Evolutionary conservation across 2,797 vertebrate species (phyloP).

Genomic region (Otolemur crassicaudatus): DNA sequence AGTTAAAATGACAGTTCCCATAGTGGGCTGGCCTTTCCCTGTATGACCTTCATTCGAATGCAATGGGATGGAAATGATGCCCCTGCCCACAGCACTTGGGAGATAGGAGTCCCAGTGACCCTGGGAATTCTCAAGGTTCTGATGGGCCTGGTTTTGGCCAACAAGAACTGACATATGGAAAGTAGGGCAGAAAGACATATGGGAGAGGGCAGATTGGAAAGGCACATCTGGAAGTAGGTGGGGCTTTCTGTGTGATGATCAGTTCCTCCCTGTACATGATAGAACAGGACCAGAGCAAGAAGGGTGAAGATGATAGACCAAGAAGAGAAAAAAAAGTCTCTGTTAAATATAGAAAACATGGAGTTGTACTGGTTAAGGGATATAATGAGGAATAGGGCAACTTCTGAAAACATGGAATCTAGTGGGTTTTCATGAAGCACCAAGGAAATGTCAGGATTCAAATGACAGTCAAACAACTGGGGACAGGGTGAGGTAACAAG

Average conservation of each 20-base stretch:
- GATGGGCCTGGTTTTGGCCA: not conserved
- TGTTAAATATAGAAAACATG: not conserved
- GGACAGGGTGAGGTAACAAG: slow-evolving; percentile 5
- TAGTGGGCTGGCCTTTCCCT: not conserved
- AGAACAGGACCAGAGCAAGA: not conserved
- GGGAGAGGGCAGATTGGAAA: not conserved
- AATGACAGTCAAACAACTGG: not conserved
- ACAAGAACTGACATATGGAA: slow-evolving; percentile 26
- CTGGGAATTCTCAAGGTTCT: not conserved
- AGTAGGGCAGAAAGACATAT: too few relatives aligned
- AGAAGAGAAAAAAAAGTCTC: not conserved
- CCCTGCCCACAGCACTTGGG: not conserved
- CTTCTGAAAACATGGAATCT: not conserved
- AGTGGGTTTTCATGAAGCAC: not conserved
- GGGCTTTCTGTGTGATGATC: not conserved
- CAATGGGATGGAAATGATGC: not conserved
- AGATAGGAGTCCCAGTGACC: not conserved
- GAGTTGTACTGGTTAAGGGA: not conserved
- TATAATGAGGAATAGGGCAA: not conserved
- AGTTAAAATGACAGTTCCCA: not conserved
- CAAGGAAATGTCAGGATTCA: not conserved
- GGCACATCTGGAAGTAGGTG: slow-evolving; percentile 15
- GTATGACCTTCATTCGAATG: not conserved
- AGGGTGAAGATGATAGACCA: not conserved
- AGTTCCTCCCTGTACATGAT: not conserved